Percentiles rank a stretch among this genome's conserved stretches.
Conservation (phyloP, 2,113 vertebrate genomes). For the Daubentonia madagascariensis region DNA sequence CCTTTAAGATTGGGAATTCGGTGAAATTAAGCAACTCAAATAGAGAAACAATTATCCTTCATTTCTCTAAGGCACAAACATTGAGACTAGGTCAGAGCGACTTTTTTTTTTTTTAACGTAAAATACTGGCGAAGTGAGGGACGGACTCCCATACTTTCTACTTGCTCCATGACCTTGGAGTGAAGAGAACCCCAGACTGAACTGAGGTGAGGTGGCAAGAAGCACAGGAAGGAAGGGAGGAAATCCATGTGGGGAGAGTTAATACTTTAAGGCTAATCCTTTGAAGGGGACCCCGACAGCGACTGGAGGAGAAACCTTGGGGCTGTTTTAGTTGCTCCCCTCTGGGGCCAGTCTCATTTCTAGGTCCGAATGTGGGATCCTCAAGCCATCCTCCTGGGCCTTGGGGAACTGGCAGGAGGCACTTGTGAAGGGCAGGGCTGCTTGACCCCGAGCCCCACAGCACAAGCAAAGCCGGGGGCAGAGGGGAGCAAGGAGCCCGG, state of each 20-base stretch:
- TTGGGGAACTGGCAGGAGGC: not conserved
- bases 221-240: not conserved
- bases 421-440: not conserved
- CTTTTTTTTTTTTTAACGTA: not conserved
- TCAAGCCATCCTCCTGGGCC: no score
- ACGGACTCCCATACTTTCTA: fast-evolving
- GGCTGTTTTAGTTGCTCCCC: no score
- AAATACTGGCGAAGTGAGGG: not conserved
- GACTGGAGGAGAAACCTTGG: not conserved
- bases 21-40: not conserved
- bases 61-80: not conserved
- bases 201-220: not conserved
- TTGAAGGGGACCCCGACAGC: not conserved
- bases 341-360: not conserved
- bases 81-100: not conserved
- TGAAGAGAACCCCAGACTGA: not conserved
- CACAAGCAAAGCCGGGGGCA: no score
- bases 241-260: not conserved
- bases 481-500: no score
- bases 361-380: not conserved
- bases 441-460: not conserved
- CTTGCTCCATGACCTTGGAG: no score
- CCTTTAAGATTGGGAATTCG: not conserved
- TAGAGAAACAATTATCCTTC: not conserved
- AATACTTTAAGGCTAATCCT: not conserved